Evolutionary conservation across 2,888 invertebrate genomes (phyloP), one percentile per base, ranked within the genome.

Genomic region (Tinea trinotella): DNA sequence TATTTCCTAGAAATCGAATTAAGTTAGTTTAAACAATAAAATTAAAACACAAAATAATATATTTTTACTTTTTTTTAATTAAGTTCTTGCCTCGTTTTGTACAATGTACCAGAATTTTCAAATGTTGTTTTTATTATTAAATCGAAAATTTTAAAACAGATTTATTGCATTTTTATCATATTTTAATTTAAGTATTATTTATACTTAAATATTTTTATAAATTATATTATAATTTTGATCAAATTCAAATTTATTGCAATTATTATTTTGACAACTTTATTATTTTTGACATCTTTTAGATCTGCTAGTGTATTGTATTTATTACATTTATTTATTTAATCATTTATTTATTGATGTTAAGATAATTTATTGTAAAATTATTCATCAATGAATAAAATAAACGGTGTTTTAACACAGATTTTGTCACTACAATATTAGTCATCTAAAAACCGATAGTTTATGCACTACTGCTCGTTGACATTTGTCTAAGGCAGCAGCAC

Each of bases 251-350:
- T 30, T 40, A 40, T 40, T 40, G 40, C n/a, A n/a, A 13, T 40
- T 35, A n/a, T 44, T 44, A 4, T 44, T 15, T 10, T 44, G 44
- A 17, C 10, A 3, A 44, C 35, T 46, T 46, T 46, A 19, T 10
- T 19, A 19, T 19, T 19, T 46, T 46, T 46, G 19, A 17, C 19
- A 46, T 18, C 17, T 46, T 53, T 40, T 76, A 82, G 83, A 82
- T 83, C 78, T 83, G 84, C 82, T 84, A 84, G 80, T 53, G 67
- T 65, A 19, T 46, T 19, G 18, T 46, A 17, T 46, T 19, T 46
- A 19, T 46, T 46, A 19, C 12, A 46, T 46, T 46, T 18, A 19
- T 10, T 46, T 6, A 46, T 40, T 5, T 24, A 24, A 24, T 5
- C 24, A 24, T 9, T 24, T 5, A 24, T 7, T 24, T 24, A 24